Evolutionary conservation across 2,888 invertebrate species (phyloP), one percentile per base, ranked within the genome.

Genomic region (Germaria angustata): DNA sequence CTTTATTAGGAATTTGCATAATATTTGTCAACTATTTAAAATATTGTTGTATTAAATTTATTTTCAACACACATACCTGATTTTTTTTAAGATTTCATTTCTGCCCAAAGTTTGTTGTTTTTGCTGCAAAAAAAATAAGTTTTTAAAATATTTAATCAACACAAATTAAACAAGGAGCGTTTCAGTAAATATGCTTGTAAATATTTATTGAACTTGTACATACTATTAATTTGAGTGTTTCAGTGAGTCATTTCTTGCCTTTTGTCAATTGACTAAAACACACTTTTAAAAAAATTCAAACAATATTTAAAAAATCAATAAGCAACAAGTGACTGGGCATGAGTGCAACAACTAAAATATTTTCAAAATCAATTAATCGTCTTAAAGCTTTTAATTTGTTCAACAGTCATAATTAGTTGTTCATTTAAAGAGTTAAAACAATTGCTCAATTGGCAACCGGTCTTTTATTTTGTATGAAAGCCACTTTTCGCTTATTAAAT

Each of bases 261-360:
- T 59, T 44, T 17, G 20, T 53, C 32, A 81, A 77, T 77, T 77
- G 71, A 39, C 44, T 55, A 66, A 51, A 81, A 77, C 61, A 46
- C 34, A 17, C 2, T 53, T 73, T 51, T 39, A 6, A 9, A 11
- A 3, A 3, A n/a, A 7, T 9, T 11, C 0, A 9, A 28, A 46
- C 17, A n/a, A 22, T 13, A 51, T 3, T 24, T 6, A 51, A 13
- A 22, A 49, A 49, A 17, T 44, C 13, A 49, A n/a, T 13, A 24
- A 22, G 11, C 9, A 22, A 8, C 9, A 49, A 49, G 8, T 49
- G 7, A 11, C 11, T n/a, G 8, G 7, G 51, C 9, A 15, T 15
- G 22, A 7, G 8, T 28, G 51, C n/a, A 22, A 46, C 11, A 51
- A 51, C 5, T 24, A 11, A 24, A 51, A 51, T 51, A 51, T 51